Conservation (phyloP, 2,113 vertebrate species). For the Ictidomys tridecemlineatus region DNA sequence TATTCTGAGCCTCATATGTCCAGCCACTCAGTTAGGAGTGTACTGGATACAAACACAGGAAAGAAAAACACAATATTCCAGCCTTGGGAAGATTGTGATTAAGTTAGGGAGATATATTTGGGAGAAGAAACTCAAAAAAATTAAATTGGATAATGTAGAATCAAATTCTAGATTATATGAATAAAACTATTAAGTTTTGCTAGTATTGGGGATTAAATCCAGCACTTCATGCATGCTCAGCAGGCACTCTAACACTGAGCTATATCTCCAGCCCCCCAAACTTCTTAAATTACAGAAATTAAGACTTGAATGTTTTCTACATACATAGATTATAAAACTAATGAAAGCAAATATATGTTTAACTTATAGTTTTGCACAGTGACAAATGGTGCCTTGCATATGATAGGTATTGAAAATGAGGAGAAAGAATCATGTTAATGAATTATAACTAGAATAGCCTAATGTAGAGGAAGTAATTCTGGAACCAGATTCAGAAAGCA, state of each 20-base stretch:
- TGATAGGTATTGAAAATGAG: neutral
- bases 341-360: neutral
- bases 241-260: too few relatives aligned
- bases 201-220: too few relatives aligned
- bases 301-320: neutral
- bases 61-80: neutral
- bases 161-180: neutral
- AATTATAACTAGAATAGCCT: neutral
- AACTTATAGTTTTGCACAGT: neutral
- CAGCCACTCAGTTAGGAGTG: neutral
- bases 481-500: neutral
- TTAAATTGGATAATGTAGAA: neutral
- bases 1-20: fast-evolving
- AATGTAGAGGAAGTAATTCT: neutral
- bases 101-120: neutral
- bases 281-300: neutral
- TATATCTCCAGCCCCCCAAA: too few relatives aligned
- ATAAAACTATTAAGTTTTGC: neutral
- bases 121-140: neutral
- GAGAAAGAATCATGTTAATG: neutral
- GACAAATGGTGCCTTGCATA: neutral
- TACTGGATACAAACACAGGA: neutral
- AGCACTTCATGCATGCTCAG: too few relatives aligned
- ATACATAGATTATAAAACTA: neutral
- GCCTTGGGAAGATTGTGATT: neutral